Evolutionary conservation across 2,888 invertebrate genomes (phyloP), one percentile per base, ranked within the genome.

Genomic region (Junonia oenone): DNA sequence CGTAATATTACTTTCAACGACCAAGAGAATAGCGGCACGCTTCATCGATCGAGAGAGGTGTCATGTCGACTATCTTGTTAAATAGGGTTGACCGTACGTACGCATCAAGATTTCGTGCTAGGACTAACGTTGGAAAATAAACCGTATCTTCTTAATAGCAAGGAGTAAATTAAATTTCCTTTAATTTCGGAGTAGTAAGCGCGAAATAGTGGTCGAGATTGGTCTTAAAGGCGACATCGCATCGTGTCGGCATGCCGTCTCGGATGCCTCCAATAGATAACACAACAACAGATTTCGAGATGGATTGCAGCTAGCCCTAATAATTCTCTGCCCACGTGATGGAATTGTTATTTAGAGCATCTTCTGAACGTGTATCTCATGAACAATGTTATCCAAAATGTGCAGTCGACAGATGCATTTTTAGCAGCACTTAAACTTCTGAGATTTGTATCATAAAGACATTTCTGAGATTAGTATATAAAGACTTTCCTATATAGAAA

Each of bases 241-340:
- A 54, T 58, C 65, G 63, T 63, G 65, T 61, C 57, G 65, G 65
- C 62, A 65, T 61, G 61, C 64, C 54, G 60, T 37, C 53, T 40
- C 51, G 77, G 83, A 83, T 85, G 81, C 74, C 75, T 83, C 68
- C 66, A 64, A 76, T 75, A 80, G 86, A 88, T 87, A 87, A 80
- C 62, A 38, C 56, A 68, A 29, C 68, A 73, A 51, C 70, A 75
- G 77, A 79, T 76, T 68, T 69, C 64, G 67, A 75, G 74, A 76
- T 66, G 65, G 62, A 68, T 66, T 63, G 59, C 56, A 58, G 62
- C 63, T 63, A 64, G 63, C 54, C 57, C 63, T 67, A 62, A 57
- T 65, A 65, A 63, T 58, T 65, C 62, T 62, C 67, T 58, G 55
- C 64, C 62, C 65, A 68, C 67, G 63, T 64, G 62, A 63, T 61